Base-by-base conservation (phyloP, 2,888 invertebrate genomes). In the Clostera curtula region DNA sequence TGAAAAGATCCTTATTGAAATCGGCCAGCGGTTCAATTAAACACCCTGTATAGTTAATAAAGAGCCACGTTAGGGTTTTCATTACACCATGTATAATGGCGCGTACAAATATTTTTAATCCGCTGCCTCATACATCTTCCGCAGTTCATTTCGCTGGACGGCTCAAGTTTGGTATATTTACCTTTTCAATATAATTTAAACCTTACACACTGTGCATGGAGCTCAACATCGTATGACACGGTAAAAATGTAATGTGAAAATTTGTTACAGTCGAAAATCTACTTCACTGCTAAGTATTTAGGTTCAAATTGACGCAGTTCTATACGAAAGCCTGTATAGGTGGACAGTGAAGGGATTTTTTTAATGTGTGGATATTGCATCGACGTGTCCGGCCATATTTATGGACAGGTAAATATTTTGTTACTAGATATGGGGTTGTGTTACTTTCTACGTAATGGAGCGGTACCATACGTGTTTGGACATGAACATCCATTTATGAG, bases 41-140 rank as follows among this genome's bases (percentile, higher is more conserved):
- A 62, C 60, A 65, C 56, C 67, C 71, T 66, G 75, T 70, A 65
- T 59, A 62, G 67, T 75, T 79, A 77, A 80, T 80, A 80, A 76
- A 79, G 75, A 71, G 72, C 63, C 68, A 65, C 74, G 68, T 69
- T 63, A 64, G 69, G 65, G 61, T 66, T 79, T 80, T 79, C 82
- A 82, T 82, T 80, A 79, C 80, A 72, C 62, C 60, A 59, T 75
- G 77, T 76, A 82, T 82, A 82, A 82, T 82, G 80, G 80, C 63
- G 62, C 80, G 77, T 72, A 77, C 82, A 80, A 82, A 82, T 80
- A 82, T 82, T 82, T 82, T 82, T 82, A 82, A 82, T 82, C 82
- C 80, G 62, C 59, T 57, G 62, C 70, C 73, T 69, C 82, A 80
- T 80, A 82, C 79, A 79, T 82, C 80, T 80, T 80, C 68, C 68